phyloP scores from a whole-genome alignment of 2,888 invertebrate species.

The Pollenia griseotomentosa region DNA sequence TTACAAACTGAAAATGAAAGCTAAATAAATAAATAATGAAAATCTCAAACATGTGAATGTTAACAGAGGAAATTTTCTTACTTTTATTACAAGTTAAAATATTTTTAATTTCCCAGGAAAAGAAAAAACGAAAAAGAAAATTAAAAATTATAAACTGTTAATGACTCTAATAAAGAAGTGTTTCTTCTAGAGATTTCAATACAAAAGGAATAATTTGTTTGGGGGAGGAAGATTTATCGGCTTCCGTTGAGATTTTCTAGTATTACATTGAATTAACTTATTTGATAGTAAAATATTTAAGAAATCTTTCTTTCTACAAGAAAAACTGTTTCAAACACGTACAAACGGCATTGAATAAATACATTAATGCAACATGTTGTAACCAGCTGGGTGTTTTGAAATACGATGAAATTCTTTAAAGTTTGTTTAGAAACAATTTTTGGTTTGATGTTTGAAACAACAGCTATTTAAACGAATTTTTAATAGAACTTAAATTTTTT shows the following conservation, averaged over 20 bases:
- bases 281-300: slow-evolving; percentile 19
- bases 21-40: not conserved
- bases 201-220: not conserved
- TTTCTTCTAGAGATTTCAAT: not conserved
- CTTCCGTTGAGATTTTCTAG: slow-evolving; percentile 11
- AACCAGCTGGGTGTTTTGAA: not conserved
- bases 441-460: not conserved
- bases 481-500: slow-evolving; percentile 17
- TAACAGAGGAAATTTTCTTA: slow-evolving; percentile 4
- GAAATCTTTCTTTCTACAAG: slow-evolving; percentile 5
- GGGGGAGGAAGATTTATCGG: slow-evolving; percentile 9
- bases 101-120: not conserved
- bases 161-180: not conserved
- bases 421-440: not conserved
- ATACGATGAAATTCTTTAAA: not conserved
- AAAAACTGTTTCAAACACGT: not conserved
- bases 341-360: slow-evolving; percentile 23
- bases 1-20: not conserved
- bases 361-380: not conserved
- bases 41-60: not conserved
- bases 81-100: slow-evolving; percentile 12
- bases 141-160: not conserved
- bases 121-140: not conserved
- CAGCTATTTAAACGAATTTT: not conserved
- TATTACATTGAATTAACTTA: not conserved